These are phyloP conservation scores for Cyanoramphus novaezelandiae DNA, from an alignment of 2,113 vertebrate species.

Conservation along the genomic window DNA sequence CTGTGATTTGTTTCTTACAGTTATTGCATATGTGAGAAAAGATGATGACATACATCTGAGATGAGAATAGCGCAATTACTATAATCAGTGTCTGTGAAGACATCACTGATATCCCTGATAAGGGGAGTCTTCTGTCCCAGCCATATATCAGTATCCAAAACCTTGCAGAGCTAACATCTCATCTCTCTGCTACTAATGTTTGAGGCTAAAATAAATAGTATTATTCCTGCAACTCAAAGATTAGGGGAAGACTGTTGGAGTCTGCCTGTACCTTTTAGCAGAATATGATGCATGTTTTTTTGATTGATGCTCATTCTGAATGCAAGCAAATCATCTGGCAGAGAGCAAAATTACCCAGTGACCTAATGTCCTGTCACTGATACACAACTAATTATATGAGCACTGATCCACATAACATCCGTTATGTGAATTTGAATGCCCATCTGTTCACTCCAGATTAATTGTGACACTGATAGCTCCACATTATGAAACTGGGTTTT, in stretches of 20 bases:
- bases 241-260: neutral
- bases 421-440: conserved; percentile 58
- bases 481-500: neutral
- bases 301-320: conserved; percentile 27
- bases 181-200: neutral
- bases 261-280: neutral
- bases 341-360: conserved; percentile 41
- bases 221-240: neutral
- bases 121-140: neutral
- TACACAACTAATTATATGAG: conserved; percentile 54
- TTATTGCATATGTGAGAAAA: neutral
- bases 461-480: conserved; percentile 40
- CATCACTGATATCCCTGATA: neutral
- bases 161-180: neutral
- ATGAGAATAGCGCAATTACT: neutral
- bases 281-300: neutral
- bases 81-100: neutral
- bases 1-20: neutral
- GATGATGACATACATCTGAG: neutral
- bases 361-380: conserved; percentile 60
- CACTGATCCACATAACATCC: conserved; percentile 53
- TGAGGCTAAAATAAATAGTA: neutral
- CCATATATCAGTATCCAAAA: neutral
- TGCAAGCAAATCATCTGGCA: neutral
- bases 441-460: conserved; percentile 64